Evolutionary conservation across 2,113 vertebrate species (phyloP), one percentile per base, ranked within the genome.

Genomic region (Chamaea fasciata): DNA sequence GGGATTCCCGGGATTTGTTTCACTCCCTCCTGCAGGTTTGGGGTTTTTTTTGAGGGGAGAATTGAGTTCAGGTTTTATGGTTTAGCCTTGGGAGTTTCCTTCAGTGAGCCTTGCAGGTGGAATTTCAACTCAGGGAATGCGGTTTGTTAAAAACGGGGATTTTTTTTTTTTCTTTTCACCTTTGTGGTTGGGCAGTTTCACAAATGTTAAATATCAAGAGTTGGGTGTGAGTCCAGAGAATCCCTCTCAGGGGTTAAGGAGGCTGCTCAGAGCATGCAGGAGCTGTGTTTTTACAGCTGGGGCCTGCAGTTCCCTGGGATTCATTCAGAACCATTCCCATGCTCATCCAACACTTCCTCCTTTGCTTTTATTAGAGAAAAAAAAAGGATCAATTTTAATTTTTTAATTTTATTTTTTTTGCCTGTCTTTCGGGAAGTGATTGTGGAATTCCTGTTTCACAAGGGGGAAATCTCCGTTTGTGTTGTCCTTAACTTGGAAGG

Each of bases 251-350:
- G 47, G 73, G 53, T 88, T 88, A 57, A 60, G 68, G 44, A 59
- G 68, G 42, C 59, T 47, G 88, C 33, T 84, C 39, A 26, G 68
- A 50, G 65, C 27, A 1, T 35, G 88, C 89, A 82, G 59, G 69
- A 95, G 39, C 37, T 75, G 31, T 92, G 13, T 92, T 96, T 95
- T 92, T 91, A 91, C 91, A 95, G 89, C 94, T 96, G 94, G 69
- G 17, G 59, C 18, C 46, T 89, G 91, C 59, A 86, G 30, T 85
- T 77, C 9, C 13, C 57, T 47, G 91, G 63, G 90, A 83, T 90
- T 47, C 77, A 52, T 70, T 89, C 62, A 76, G 22, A 87, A 20
- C 74, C 62, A 30, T 91, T 94, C 85, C 89, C 81, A 84, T 78
- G 13, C 67, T 92, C 85, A 86, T 70, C 79, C 83, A 28, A 57